A percentile compares a stretch with the other conserved stretches of the same genome.
Evolutionary conservation across 2,888 invertebrate species (phyloP).

Genomic region (Alentia gelatinosa): DNA sequence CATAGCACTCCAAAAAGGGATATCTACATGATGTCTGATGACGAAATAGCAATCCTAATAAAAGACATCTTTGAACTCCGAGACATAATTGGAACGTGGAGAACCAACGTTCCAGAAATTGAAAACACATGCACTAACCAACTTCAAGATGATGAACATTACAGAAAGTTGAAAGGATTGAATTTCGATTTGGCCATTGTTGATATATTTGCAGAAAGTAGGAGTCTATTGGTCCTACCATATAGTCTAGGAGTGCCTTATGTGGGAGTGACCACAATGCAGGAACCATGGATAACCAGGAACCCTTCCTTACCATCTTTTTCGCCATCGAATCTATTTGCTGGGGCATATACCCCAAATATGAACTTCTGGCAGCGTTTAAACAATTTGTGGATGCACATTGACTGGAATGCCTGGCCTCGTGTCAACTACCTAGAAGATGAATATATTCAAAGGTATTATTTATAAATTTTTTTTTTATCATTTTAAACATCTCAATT

Average conservation of each 20-base stretch:
- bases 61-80: background rate
- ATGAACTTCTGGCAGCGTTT: constrained; percentile 61
- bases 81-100: background rate
- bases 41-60: background rate
- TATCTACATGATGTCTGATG: background rate
- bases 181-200: constrained; percentile 22
- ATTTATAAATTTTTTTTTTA: background rate
- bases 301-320: constrained; percentile 59
- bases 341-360: background rate
- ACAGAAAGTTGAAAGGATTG: background rate
- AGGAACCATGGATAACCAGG: constrained; percentile 60
- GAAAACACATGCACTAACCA: background rate
- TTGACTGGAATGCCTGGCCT: constrained; percentile 55
- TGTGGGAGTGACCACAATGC: constrained; percentile 52
- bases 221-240: background rate
- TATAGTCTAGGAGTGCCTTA: constrained; percentile 57
- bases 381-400: constrained; percentile 38
- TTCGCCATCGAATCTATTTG: constrained; percentile 54
- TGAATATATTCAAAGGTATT: background rate
- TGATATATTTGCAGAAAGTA: background rate
- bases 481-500: background rate
- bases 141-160: background rate
- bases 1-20: background rate
- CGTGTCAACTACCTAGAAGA: constrained; percentile 49
- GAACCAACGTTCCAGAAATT: background rate